Conservation (phyloP, 1,140 invertebrate species). For the Neotoxoptera formosana region DNA sequence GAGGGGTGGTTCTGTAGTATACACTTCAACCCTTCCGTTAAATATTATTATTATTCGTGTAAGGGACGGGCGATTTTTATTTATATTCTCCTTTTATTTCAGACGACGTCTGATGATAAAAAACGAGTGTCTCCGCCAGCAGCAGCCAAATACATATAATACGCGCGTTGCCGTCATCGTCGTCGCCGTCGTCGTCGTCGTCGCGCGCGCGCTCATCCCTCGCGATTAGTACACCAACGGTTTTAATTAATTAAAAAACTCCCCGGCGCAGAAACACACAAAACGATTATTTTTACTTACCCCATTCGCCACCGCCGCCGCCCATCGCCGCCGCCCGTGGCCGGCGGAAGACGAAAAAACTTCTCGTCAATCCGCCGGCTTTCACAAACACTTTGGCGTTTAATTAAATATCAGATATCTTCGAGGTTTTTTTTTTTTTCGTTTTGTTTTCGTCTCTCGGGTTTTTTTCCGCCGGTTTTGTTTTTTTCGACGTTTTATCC, state of each 20-base stretch:
- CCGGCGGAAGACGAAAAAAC: slow-evolving; percentile 3
- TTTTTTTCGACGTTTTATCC: neutral
- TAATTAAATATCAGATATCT: slow-evolving; percentile 57
- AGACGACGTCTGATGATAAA: slow-evolving; percentile 41
- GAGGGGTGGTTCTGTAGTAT: neutral
- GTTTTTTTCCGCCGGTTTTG: neutral
- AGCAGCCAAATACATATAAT: slow-evolving; percentile 25
- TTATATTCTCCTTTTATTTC: neutral
- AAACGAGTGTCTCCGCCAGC: slow-evolving; percentile 48
- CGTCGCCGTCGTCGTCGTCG: neutral
- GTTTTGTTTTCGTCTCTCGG: neutral
- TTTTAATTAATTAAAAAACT: slow-evolving; percentile 58
- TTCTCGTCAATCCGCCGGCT: slow-evolving; percentile 37
- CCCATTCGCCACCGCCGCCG: neutral
- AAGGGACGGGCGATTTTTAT: slow-evolving; percentile 47
- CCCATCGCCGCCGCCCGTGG: neutral
- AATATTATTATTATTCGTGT: slow-evolving; percentile 47
- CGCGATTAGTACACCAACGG: slow-evolving; percentile 42
- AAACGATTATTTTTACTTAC: slow-evolving; percentile 54
- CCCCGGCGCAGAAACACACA: slow-evolving; percentile 25
- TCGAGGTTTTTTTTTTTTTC: neutral
- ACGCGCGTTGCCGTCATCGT: neutral
- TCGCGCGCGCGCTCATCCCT: slow-evolving; percentile 17
- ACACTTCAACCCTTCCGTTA: slow-evolving; percentile 51
- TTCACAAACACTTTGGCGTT: slow-evolving; percentile 55